Conservation (phyloP, 1,140 invertebrate species). For the Tetragnatha versicolor region DNA sequence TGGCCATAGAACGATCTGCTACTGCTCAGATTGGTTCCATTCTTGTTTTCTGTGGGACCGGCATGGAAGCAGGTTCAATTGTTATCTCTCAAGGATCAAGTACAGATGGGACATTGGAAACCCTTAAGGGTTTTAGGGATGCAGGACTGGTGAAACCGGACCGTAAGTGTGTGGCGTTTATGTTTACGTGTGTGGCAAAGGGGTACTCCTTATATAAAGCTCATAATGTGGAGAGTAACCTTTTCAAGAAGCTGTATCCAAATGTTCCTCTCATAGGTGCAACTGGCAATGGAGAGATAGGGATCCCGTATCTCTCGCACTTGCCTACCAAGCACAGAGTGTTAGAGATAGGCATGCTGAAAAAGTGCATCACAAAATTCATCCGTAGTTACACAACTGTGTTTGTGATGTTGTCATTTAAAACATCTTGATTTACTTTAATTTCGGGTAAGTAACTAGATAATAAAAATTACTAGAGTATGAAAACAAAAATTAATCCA, state of each 20-base stretch:
- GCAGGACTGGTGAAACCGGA: conserved; percentile 60
- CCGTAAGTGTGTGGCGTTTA: conserved; percentile 67
- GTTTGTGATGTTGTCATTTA: conserved; percentile 55
- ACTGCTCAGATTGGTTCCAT: conserved; percentile 22
- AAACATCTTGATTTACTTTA: no score
- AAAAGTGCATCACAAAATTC: neutral
- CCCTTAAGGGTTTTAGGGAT: conserved; percentile 61
- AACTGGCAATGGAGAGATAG: conserved; percentile 72
- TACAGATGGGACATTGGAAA: neutral
- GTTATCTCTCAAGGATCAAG: conserved; percentile 58
- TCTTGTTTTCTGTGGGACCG: conserved; percentile 60
- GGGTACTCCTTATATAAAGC: conserved; percentile 64
- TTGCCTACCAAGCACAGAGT: conserved; percentile 55
- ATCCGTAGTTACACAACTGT: conserved; percentile 64
- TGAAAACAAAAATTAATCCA: no score
- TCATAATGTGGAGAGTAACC: conserved; percentile 67
- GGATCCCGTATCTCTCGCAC: conserved; percentile 63
- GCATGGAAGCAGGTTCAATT: conserved; percentile 61
- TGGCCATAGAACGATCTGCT: conserved; percentile 54
- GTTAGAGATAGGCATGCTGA: neutral
- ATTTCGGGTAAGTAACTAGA: no score
- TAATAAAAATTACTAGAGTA: no score
- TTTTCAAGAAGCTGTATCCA: conserved; percentile 70
- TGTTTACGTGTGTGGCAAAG: conserved; percentile 71
- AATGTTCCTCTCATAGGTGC: conserved; percentile 69